Conservation (phyloP, 2,113 vertebrate genomes). For the Pungitius pungitius region DNA sequence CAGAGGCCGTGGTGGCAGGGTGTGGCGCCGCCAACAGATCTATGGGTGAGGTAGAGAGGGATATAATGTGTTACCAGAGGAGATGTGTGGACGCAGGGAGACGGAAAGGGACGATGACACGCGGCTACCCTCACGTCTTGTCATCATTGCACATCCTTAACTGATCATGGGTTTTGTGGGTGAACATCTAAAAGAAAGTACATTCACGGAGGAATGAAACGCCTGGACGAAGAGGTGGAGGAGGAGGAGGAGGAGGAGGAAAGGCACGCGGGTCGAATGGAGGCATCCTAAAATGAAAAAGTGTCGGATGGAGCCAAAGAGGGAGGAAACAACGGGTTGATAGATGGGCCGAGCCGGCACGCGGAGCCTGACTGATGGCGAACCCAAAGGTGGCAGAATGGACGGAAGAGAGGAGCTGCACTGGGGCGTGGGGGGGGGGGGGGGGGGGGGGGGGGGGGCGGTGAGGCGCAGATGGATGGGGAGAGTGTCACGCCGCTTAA, state of each 20-base stretch:
- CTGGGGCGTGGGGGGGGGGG: conserved; percentile 53
- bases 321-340: conserved; percentile 57
- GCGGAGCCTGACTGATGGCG: conserved; percentile 55
- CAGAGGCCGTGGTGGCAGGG: too few species aligned
- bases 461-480: conserved; percentile 64
- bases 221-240: not conserved
- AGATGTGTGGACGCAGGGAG: conserved; percentile 44
- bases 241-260: not conserved
- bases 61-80: conserved; percentile 49
- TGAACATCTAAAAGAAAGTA: too few species aligned
- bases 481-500: conserved; percentile 54
- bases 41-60: conserved; percentile 51
- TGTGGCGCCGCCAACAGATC: too few species aligned
- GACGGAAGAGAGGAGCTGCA: conserved; percentile 41
- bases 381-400: conserved; percentile 59
- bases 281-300: conserved; percentile 27
- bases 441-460: conserved; percentile 51
- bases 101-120: conserved; percentile 41
- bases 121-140: not conserved
- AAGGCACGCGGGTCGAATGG: not conserved
- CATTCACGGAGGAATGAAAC: conserved; percentile 8
- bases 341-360: conserved; percentile 43
- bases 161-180: not conserved
- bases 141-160: not conserved
- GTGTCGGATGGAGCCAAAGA: conserved; percentile 10